phyloP scores from a whole-genome alignment of 64 coral and sea anemone species.

The Catalaphyllia jardinei region DNA sequence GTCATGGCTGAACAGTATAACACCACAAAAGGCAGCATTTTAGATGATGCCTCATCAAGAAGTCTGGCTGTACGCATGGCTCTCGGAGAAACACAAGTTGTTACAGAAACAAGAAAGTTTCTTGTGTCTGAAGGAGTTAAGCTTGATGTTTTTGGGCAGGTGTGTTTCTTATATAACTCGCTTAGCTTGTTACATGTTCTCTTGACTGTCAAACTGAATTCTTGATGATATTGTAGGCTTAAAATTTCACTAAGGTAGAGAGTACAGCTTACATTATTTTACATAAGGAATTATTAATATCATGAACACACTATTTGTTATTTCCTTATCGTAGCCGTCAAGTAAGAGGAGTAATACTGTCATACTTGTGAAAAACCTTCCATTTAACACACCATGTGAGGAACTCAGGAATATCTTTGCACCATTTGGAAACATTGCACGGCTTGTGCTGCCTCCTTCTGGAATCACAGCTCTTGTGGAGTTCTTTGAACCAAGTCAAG shows the following conservation, averaged over 20 bases:
- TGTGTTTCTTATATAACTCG: neutral
- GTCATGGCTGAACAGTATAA: slow-evolving; percentile 97
- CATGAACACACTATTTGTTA: neutral
- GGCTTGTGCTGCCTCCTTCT: slow-evolving; percentile 80
- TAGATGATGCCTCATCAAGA: slow-evolving; percentile 83
- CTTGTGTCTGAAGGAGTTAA: slow-evolving; percentile 83
- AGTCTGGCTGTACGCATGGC: slow-evolving; percentile 98
- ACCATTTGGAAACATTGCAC: slow-evolving; percentile 81
- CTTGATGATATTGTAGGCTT: too few relatives aligned
- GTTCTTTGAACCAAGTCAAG: slow-evolving; percentile 79
- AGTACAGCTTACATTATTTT: neutral
- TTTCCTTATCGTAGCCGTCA: slow-evolving; percentile 35
- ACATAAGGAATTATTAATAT: neutral
- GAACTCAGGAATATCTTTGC: slow-evolving; percentile 82
- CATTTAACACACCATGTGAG: slow-evolving; percentile 75
- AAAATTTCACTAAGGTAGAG: neutral
- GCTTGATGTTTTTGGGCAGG: slow-evolving; percentile 98
- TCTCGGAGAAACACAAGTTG: slow-evolving; percentile 98
- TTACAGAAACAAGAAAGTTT: slow-evolving; percentile 95
- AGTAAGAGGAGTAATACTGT: slow-evolving; percentile 93
- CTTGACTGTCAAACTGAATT: neutral
- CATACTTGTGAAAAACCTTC: slow-evolving; percentile 96
- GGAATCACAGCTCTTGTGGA: slow-evolving; percentile 94
- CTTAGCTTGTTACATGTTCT: neutral
- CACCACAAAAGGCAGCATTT: slow-evolving; percentile 85